Evolutionary conservation across 2,888 invertebrate species (phyloP).

Genomic region (Orthosia cruda): DNA sequence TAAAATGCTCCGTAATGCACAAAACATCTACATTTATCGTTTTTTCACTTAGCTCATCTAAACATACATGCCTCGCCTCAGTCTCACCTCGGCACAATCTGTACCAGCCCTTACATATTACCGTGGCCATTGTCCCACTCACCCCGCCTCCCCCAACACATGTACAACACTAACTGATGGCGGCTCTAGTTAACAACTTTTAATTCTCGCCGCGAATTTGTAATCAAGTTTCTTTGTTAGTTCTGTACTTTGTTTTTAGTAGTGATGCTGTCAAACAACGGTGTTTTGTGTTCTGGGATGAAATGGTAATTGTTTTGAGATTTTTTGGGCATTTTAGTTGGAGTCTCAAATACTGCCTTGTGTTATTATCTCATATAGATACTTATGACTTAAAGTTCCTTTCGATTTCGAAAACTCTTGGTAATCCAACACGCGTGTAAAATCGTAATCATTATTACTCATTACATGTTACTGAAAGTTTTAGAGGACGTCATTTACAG

Average conservation of each 20-base stretch:
- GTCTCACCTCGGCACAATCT: not conserved
- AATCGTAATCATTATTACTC: too few relatives aligned
- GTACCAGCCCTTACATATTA: conserved; percentile 18
- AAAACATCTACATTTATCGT: too few relatives aligned
- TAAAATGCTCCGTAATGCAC: too few relatives aligned
- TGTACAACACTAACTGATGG: conserved; percentile 67
- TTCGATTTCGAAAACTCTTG: too few relatives aligned
- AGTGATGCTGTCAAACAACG: conserved; percentile 23
- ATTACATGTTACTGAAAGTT: too few relatives aligned
- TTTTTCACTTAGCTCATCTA: too few relatives aligned
- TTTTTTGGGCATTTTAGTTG: not conserved
- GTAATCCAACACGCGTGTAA: too few relatives aligned
- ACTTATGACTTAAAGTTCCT: too few relatives aligned
- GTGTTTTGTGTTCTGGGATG: conserved; percentile 5
- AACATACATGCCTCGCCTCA: not conserved
- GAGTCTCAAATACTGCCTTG: too few relatives aligned
- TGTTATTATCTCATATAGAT: too few relatives aligned
- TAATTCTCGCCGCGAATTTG: too few relatives aligned
- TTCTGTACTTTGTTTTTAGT: conserved; percentile 45
- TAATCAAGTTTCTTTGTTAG: conserved; percentile 73
- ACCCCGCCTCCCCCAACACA: conserved; percentile 39
- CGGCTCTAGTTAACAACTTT: conserved; percentile 75
- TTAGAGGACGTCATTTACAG: too few relatives aligned
- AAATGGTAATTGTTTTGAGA: conserved; percentile 7
- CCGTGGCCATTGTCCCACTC: conserved; percentile 35